Conservation (phyloP, 1,140 invertebrate species). For the Ips nitidus region DNA sequence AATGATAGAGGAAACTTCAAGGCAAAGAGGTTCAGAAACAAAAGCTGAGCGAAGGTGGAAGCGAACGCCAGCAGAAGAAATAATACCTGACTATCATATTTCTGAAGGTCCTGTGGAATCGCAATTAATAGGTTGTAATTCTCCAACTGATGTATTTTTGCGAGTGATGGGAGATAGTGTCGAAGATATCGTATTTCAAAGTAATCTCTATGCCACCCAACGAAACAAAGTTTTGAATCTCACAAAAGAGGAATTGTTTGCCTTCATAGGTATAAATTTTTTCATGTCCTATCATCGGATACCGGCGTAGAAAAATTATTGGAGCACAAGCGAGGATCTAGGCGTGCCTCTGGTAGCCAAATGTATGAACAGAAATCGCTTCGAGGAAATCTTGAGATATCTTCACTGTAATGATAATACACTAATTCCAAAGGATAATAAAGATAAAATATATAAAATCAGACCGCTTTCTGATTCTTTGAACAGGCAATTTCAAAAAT, state of each 20-base stretch:
- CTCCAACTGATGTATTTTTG: background rate
- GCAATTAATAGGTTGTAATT: too few relatives aligned
- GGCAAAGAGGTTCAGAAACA: too few relatives aligned
- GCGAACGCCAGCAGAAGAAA: too few relatives aligned
- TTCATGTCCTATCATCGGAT: background rate
- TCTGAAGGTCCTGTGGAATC: too few relatives aligned
- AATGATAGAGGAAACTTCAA: too few relatives aligned
- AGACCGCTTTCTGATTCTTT: background rate
- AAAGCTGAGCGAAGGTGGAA: too few relatives aligned
- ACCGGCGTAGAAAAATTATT: background rate
- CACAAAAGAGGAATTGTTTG: too few relatives aligned
- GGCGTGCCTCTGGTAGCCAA: background rate
- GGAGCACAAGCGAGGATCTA: background rate
- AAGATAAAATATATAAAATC: constrained; percentile 20
- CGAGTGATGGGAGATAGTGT: background rate
- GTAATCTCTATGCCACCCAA: too few relatives aligned
- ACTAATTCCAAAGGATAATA: constrained; percentile 16
- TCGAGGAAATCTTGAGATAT: constrained; percentile 17
- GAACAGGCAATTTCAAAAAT: constrained; percentile 10
- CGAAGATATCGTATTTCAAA: too few relatives aligned
- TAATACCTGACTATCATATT: too few relatives aligned
- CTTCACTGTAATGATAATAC: constrained; percentile 22
- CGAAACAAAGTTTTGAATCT: too few relatives aligned
- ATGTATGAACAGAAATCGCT: constrained; percentile 15
- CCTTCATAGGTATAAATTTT: background rate